These are phyloP conservation scores for Conus ventricosus DNA, from an alignment of 1,140 invertebrate genomes.

Conservation along the genomic window DNA sequence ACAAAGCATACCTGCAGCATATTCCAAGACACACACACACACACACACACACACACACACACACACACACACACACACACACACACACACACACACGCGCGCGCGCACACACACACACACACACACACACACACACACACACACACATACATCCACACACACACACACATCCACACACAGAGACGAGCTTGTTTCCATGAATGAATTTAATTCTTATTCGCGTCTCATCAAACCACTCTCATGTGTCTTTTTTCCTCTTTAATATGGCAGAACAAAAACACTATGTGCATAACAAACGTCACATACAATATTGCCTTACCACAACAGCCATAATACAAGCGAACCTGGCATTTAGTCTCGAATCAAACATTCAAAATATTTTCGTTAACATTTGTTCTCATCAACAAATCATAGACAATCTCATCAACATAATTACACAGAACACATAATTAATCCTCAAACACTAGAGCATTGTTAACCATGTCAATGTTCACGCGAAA, in stretches of 20 bases:
- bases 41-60: not conserved
- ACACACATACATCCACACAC: not conserved
- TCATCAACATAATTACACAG: not conserved
- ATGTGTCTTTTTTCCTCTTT: not conserved
- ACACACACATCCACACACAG: too few species aligned
- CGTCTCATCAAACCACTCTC: not conserved
- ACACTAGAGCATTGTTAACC: too few species aligned
- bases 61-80: not conserved
- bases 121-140: not conserved
- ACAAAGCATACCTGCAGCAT: not conserved
- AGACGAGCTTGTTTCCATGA: too few species aligned
- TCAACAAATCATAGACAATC: not conserved
- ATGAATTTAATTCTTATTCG: too few species aligned
- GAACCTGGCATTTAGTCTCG: too few species aligned
- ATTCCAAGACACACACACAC: not conserved
- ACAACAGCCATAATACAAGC: not conserved
- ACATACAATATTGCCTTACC: not conserved
- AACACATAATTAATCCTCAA: too few species aligned
- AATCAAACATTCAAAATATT: not conserved
- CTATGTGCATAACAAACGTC: not conserved
- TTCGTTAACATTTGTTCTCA: not conserved
- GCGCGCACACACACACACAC: not conserved
- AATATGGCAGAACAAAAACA: not conserved
- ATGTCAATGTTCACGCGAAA: too few species aligned
- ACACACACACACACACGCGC: not conserved